Conservation (phyloP, 2,113 vertebrate species). For the Centrocercus urophasianus region DNA sequence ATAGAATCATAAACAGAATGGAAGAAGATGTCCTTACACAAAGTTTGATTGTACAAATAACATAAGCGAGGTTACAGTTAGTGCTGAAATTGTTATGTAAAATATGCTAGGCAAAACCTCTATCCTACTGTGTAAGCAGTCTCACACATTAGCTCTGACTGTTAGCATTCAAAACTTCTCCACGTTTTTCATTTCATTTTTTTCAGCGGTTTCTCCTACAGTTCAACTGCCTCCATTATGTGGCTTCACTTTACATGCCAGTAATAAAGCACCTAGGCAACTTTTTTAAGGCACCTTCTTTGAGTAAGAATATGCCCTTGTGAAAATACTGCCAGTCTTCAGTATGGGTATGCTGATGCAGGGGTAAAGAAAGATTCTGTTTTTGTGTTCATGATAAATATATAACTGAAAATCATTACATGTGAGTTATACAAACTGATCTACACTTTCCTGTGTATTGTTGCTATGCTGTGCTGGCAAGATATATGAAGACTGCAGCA, state of each 20-base stretch:
- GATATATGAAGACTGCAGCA: too few relatives aligned
- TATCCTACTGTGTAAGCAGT: background rate
- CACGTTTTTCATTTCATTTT: background rate
- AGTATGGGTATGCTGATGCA: fast-evolving
- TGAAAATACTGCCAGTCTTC: background rate
- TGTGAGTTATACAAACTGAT: background rate
- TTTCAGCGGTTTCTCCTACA: background rate
- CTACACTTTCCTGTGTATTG: background rate
- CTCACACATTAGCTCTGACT: background rate
- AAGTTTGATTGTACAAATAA: background rate
- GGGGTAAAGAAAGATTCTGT: fast-evolving
- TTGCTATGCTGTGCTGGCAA: background rate
- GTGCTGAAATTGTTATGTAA: background rate
- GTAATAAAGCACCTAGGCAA: background rate
- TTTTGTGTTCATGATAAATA: background rate
- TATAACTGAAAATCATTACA: background rate
- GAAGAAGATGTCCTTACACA: background rate
- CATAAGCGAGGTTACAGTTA: background rate
- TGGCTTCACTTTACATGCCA: background rate
- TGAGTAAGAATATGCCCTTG: background rate
- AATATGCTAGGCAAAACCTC: background rate
- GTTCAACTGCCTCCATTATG: background rate
- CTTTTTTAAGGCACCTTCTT: background rate
- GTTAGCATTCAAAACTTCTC: background rate
- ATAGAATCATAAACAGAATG: background rate